phyloP scores from a whole-genome alignment of 2,113 vertebrate species.

The Rhagologus leucostigma region DNA sequence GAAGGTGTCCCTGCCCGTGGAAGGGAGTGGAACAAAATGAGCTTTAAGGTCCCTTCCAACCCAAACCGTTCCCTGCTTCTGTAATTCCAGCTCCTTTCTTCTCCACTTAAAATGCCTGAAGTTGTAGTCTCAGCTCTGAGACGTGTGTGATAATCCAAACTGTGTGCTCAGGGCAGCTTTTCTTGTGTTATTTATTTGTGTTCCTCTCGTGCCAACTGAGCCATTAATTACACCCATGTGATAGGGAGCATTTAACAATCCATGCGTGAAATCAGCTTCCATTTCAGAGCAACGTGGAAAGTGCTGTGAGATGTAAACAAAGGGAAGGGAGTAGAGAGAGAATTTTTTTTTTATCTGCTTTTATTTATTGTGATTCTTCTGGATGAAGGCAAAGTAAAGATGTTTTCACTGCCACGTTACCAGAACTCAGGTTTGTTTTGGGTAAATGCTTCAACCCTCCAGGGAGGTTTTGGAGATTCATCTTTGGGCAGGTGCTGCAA shows the following conservation, averaged over 20 bases:
- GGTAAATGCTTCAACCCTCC: neutral
- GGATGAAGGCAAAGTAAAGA: neutral
- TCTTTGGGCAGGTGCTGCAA: slow-evolving; percentile 15
- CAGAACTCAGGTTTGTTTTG: neutral
- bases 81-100: neutral
- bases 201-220: neutral
- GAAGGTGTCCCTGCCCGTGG: neutral
- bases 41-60: neutral
- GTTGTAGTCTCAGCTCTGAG: neutral
- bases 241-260: neutral
- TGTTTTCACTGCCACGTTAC: neutral
- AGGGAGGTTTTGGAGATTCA: slow-evolving; percentile 9
- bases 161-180: neutral
- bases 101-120: neutral
- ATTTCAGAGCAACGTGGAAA: neutral
- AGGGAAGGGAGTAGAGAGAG: neutral
- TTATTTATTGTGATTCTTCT: neutral
- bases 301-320: neutral
- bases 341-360: neutral
- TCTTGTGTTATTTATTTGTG: neutral
- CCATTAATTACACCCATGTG: neutral
- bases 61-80: neutral
- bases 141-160: neutral
- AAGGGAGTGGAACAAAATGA: neutral
- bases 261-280: slow-evolving; percentile 10